Evolutionary conservation across 2,113 vertebrate genomes (phyloP).

Genomic region (Leucopsar rothschildi): DNA sequence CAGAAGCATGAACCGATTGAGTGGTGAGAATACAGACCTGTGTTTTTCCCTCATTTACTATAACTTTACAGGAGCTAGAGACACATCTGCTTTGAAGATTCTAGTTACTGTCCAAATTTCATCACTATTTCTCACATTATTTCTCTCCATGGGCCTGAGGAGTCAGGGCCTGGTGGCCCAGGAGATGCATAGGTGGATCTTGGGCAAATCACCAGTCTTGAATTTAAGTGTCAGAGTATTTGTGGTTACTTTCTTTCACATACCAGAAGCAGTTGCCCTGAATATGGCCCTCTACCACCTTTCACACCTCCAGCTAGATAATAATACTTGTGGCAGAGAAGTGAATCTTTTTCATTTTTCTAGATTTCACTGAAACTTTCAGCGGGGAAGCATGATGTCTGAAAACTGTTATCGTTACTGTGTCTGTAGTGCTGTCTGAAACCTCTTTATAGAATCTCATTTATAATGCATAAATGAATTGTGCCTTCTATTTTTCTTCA

Average conservation of each 20-base stretch:
- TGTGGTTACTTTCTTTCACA: neutral
- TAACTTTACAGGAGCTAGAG: neutral
- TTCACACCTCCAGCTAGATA: neutral
- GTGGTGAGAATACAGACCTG: accelerated
- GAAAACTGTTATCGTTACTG: neutral
- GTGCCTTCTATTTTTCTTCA: neutral
- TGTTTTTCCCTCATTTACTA: neutral
- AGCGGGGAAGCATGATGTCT: neutral
- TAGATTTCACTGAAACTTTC: neutral
- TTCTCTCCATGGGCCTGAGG: neutral
- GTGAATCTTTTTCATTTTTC: neutral
- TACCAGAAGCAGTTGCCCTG: neutral
- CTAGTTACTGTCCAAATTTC: neutral
- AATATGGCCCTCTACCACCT: neutral
- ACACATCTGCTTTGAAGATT: neutral
- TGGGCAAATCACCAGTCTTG: neutral
- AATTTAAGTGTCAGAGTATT: neutral
- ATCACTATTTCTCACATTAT: neutral
- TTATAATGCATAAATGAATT: neutral
- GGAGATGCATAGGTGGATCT: neutral
- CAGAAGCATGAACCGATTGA: neutral
- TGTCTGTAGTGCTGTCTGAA: neutral
- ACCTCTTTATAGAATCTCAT: neutral
- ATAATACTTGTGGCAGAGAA: neutral
- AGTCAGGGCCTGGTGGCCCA: neutral